These are phyloP conservation scores for Oligia latruncula DNA, from an alignment of 2,888 invertebrate species.

Conservation along the genomic window DNA sequence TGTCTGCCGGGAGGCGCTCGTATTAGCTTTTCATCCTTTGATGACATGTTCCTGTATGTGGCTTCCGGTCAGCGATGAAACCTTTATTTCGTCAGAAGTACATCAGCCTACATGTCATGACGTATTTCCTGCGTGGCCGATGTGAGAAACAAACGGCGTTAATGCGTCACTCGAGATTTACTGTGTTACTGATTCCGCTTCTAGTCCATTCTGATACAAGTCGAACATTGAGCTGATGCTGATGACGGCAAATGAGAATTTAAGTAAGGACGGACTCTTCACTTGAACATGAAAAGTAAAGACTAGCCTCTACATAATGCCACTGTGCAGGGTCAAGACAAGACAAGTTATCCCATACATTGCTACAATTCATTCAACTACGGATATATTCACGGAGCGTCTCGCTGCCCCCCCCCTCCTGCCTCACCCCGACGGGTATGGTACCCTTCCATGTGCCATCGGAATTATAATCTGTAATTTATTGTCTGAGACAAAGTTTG, in stretches of 20 bases:
- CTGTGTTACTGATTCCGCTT: not conserved
- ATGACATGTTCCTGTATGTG: not conserved
- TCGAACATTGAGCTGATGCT: not conserved
- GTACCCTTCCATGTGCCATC: constrained; percentile 31
- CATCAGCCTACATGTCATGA: not conserved
- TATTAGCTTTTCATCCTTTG: not conserved
- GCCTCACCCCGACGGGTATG: not conserved
- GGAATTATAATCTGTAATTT: constrained; percentile 59
- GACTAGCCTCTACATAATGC: not conserved
- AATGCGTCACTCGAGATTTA: too few species aligned
- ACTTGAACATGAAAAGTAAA: not conserved
- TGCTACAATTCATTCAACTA: constrained; percentile 38
- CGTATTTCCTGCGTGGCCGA: not conserved
- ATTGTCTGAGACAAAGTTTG: constrained; percentile 47
- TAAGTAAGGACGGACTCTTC: not conserved
- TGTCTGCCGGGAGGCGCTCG: not conserved
- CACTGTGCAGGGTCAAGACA: not conserved
- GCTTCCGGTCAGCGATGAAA: not conserved
- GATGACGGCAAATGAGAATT: not conserved
- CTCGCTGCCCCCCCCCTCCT: not conserved
- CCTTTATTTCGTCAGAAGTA: not conserved
- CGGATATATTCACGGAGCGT: constrained; percentile 39
- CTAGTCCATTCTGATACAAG: not conserved
- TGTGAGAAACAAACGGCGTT: not conserved
- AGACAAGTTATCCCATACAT: constrained; percentile 6